Percentiles rank a stretch among this genome's conserved stretches.
phyloP scores from a whole-genome alignment of 2,797 vertebrate genomes.

The Lagocephalus sceleratus region DNA sequence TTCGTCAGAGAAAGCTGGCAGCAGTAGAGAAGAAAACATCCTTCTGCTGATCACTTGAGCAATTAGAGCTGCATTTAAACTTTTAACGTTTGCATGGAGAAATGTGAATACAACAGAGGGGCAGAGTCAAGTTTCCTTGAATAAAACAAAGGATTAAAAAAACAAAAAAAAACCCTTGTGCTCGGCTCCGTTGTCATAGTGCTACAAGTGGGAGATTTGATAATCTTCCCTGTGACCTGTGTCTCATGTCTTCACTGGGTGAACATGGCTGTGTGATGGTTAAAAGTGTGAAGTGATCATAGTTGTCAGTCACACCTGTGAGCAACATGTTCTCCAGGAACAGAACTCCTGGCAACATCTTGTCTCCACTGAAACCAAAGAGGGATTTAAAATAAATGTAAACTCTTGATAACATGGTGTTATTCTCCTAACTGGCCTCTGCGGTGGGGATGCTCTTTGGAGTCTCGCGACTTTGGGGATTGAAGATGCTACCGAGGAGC shows the following conservation, averaged over 20 bases:
- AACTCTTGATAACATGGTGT: neutral
- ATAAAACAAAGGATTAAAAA: neutral
- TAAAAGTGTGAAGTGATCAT: slow-evolving; percentile 70
- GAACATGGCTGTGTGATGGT: slow-evolving; percentile 66
- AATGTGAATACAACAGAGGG: slow-evolving; percentile 69
- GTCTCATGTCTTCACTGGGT: slow-evolving; percentile 44
- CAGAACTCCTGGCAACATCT: slow-evolving; percentile 44
- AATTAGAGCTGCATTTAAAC: slow-evolving; percentile 81
- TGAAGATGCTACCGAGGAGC: slow-evolving; percentile 54
- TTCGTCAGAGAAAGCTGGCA: slow-evolving; percentile 63
- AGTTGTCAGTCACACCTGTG: slow-evolving; percentile 66
- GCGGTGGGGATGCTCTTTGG: slow-evolving; percentile 45
- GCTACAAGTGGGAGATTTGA: too few relatives aligned
- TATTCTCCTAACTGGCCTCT: neutral
- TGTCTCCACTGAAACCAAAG: slow-evolving; percentile 43
- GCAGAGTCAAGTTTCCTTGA: slow-evolving; percentile 49
- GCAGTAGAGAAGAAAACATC: slow-evolving; percentile 66
- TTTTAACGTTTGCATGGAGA: slow-evolving; percentile 51
- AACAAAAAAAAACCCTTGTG: neutral
- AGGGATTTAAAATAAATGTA: slow-evolving; percentile 22
- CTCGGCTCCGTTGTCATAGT: neutral
- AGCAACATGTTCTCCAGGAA: too few relatives aligned
- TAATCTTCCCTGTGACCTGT: slow-evolving; percentile 34
- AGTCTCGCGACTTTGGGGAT: slow-evolving; percentile 57
- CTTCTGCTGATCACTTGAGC: slow-evolving; percentile 66